Conservation (phyloP, 2,113 vertebrate genomes). For the Callorhinus ursinus region DNA sequence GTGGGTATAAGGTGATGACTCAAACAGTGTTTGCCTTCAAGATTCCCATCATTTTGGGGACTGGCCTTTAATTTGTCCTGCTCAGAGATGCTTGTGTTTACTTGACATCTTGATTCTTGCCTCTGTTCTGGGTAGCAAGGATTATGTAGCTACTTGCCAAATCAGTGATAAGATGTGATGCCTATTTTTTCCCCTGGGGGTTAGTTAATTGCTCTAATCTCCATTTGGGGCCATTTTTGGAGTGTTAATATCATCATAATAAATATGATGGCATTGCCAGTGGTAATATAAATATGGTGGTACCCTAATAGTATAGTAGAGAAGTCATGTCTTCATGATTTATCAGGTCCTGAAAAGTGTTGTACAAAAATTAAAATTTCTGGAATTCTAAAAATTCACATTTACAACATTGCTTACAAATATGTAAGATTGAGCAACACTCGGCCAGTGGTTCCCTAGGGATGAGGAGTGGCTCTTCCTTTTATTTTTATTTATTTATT, state of each 20-base stretch:
- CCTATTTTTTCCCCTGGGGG: background rate
- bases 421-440: background rate
- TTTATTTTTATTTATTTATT: no score
- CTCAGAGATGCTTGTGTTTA: no score
- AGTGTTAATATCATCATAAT: background rate
- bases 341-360: background rate
- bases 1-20: fast-evolving
- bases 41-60: background rate
- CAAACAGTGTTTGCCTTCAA: background rate
- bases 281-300: background rate
- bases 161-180: no score
- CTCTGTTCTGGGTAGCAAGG: background rate
- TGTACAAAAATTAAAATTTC: background rate
- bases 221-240: background rate
- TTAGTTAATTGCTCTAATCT: background rate
- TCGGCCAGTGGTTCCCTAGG: no score
- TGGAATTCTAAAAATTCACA: background rate
- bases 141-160: no score
- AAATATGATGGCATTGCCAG: background rate
- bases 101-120: background rate
- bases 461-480: background rate
- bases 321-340: background rate
- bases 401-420: background rate
- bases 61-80: background rate
- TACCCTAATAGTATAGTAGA: fast-evolving